phyloP scores from a whole-genome alignment of 2,888 invertebrate genomes.

The Coleophora deauratella region DNA sequence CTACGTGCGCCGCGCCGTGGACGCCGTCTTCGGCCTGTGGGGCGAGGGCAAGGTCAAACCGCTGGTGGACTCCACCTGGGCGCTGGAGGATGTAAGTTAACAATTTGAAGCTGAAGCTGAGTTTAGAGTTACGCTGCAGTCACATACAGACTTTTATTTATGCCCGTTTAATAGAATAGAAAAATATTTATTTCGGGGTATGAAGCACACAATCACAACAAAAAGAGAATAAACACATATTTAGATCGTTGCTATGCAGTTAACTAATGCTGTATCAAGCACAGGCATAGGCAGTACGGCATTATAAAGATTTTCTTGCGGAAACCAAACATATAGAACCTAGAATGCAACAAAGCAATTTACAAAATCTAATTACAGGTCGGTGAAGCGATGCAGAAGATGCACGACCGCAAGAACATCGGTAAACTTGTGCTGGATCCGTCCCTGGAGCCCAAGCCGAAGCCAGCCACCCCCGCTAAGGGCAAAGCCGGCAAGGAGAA shows the following conservation, averaged over 20 bases:
- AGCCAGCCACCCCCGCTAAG: slow-evolving; percentile 85
- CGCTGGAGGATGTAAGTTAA: slow-evolving; percentile 85
- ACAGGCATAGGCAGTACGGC: too few species aligned
- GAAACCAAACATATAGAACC: too few species aligned
- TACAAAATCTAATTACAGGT: slow-evolving; percentile 63
- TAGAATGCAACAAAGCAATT: too few species aligned
- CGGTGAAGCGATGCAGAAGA: slow-evolving; percentile 92
- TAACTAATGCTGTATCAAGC: too few species aligned
- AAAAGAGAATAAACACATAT: too few species aligned
- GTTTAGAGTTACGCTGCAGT: too few species aligned
- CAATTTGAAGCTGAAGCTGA: neutral
- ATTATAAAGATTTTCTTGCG: too few species aligned
- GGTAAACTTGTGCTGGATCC: slow-evolving; percentile 91
- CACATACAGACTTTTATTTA: too few species aligned
- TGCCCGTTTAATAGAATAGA: too few species aligned
- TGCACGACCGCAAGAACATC: slow-evolving; percentile 93
- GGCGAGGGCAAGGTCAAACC: slow-evolving; percentile 86
- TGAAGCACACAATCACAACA: too few species aligned
- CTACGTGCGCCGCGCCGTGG: slow-evolving; percentile 80
- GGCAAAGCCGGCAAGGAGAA: slow-evolving; percentile 82
- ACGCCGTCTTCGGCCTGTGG: slow-evolving; percentile 84
- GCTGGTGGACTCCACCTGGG: slow-evolving; percentile 88
- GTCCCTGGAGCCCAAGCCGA: slow-evolving; percentile 84
- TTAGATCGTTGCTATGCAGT: too few species aligned
- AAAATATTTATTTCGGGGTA: too few species aligned